phyloP scores from a whole-genome alignment of 2,888 invertebrate genomes.

The Drosophila hamatofila region DNA sequence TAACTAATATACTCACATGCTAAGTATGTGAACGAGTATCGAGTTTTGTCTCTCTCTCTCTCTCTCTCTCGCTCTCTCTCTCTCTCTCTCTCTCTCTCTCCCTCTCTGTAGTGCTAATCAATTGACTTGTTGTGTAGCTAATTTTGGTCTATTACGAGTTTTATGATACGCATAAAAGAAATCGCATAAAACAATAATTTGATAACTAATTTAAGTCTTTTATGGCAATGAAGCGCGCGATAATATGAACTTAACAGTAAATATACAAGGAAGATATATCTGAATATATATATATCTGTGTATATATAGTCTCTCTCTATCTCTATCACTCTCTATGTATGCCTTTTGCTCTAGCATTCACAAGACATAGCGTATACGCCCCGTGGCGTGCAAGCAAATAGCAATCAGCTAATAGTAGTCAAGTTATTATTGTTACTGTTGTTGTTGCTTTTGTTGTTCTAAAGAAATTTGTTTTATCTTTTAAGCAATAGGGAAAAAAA shows the following conservation, averaged over 20 bases:
- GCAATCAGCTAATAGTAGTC: slow-evolving; percentile 30
- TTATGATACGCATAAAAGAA: slow-evolving; percentile 7
- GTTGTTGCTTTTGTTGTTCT: slow-evolving; percentile 13
- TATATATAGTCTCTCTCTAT: not conserved
- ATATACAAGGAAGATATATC: not conserved
- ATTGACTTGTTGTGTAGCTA: slow-evolving; percentile 13
- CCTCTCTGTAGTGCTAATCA: not conserved
- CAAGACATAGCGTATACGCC: slow-evolving; percentile 32
- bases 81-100: not conserved
- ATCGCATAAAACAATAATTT: slow-evolving; percentile 23
- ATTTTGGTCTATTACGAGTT: slow-evolving; percentile 6
- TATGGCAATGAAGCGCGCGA: not conserved
- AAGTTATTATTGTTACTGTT: slow-evolving; percentile 10
- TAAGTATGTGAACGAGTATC: not conserved
- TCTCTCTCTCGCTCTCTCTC: not conserved
- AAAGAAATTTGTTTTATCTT: slow-evolving; percentile 30
- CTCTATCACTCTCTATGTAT: not conserved
- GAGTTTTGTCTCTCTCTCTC: not conserved
- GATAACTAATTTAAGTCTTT: slow-evolving; percentile 26
- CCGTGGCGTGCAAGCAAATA: slow-evolving; percentile 26
- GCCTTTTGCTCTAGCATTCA: not conserved
- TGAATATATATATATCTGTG: not conserved
- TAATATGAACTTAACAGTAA: slow-evolving; percentile 1
- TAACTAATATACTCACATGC: not conserved
- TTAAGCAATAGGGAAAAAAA: slow-evolving; percentile 21